Base-by-base conservation (phyloP, 1,140 invertebrate species). In the Limonius californicus region DNA sequence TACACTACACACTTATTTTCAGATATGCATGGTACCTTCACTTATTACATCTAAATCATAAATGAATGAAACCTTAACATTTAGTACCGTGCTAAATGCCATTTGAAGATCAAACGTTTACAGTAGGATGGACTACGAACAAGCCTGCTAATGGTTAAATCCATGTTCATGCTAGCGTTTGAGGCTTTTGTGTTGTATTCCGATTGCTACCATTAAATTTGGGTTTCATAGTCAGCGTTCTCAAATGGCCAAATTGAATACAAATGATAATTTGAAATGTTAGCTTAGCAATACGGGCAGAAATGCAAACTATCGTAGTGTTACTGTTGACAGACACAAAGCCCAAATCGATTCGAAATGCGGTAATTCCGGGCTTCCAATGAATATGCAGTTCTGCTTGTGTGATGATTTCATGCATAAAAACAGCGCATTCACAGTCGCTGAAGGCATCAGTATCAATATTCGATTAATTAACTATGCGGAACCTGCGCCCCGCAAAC, bases 321-420 rank as follows among this genome's bases (percentile, higher is more conserved):
- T 39, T 39, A 39, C 7, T 39, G 35, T 39, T 39, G 35, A 39
- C 45, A 50, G 9, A 18, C 45, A 18, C 16, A 50, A 50, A 50
- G 20, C 45, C 7, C 7, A 19, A 27, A 50, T 50, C 45, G 45
- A 50, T 50, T 50, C 19, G 8, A 21, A 50, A 50, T 50, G 12
- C 45, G n/a, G 45, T 50, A 50, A 50, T 50, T 50, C 45, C 23
- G n/a, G 16, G n/a, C 20, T 50, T 19, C 20, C 16, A 50, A 50
- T 50, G 45, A 50, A 50, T 50, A 50, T 50, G 45, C 45, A 50
- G 19, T 50, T 12, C 12, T 19, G 45, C 45, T 50, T 50, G 2
- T 50, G 14, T 21, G 45, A 50, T 50, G 45, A 50, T 50, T 9
- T 18, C 45, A 50, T 50, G 45, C 45, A 50, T 50, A 50, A 50